Conservation (phyloP, 2,888 invertebrate genomes). For the Hermaeophaga mercurialis region DNA sequence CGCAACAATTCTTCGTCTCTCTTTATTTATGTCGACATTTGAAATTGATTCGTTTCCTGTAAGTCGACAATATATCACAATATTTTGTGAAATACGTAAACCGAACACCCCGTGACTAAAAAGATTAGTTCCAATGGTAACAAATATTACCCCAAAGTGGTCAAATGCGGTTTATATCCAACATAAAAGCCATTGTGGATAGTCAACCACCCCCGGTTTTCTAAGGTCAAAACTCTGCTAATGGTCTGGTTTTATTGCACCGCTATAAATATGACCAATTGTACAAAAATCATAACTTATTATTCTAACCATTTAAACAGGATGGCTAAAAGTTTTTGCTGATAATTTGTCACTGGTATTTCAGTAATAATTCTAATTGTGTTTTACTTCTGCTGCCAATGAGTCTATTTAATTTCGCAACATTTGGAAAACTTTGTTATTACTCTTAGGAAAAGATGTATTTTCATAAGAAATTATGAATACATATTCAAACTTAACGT, state of each 20-base stretch:
- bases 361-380: no score
- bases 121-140: constrained; percentile 40
- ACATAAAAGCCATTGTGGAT: constrained; percentile 21
- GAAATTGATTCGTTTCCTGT: constrained; percentile 9
- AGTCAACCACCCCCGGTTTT: constrained; percentile 4
- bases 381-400: no score
- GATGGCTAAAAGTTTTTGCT: no score
- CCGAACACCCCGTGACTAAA: constrained; percentile 40
- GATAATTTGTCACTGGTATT: no score
- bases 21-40: no score
- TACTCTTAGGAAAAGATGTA: no score
- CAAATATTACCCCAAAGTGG: constrained; percentile 41
- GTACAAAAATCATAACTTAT: not conserved
- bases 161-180: constrained; percentile 43
- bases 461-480: no score
- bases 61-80: constrained; percentile 17
- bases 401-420: no score
- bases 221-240: constrained; percentile 24
- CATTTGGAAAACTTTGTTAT: no score
- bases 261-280: not conserved
- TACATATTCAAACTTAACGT: no score
- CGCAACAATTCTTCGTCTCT: no score
- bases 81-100: constrained; percentile 28
- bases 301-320: no score
- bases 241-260: constrained; percentile 23